Percentiles rank a stretch among this genome's conserved stretches.
Evolutionary conservation across 2,113 vertebrate species (phyloP).

Genomic region (Petromus typicus): DNA sequence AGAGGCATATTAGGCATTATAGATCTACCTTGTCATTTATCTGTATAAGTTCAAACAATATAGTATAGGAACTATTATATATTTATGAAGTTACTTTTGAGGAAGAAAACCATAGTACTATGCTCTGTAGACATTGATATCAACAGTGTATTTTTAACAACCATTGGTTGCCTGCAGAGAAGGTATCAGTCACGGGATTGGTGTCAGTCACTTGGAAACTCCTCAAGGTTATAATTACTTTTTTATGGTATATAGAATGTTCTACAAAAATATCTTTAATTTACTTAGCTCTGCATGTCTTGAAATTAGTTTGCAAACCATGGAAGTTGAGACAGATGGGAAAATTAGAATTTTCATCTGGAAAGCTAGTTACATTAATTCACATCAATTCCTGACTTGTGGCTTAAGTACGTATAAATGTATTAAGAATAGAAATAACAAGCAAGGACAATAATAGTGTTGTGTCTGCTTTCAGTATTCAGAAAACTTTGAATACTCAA

Average conservation of each 20-base stretch:
- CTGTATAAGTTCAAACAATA: background rate
- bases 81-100: background rate
- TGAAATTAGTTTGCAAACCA: background rate
- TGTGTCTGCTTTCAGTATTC: background rate
- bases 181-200: background rate
- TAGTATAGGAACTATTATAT: background rate
- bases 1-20: background rate
- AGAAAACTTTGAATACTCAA: background rate
- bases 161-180: background rate
- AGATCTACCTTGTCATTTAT: background rate
- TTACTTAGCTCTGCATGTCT: background rate
- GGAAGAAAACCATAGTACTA: background rate
- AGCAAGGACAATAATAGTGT: background rate
- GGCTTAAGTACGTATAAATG: background rate
- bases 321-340: background rate
- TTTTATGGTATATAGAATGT: background rate
- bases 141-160: background rate
- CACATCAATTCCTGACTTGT: background rate
- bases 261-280: background rate
- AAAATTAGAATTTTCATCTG: constrained; percentile 6
- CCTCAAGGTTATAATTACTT: background rate
- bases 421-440: background rate
- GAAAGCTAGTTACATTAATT: background rate
- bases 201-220: background rate
- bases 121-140: background rate